Conservation (phyloP, 2,888 invertebrate species). For the Cataglyphis rosenhaueri region DNA sequence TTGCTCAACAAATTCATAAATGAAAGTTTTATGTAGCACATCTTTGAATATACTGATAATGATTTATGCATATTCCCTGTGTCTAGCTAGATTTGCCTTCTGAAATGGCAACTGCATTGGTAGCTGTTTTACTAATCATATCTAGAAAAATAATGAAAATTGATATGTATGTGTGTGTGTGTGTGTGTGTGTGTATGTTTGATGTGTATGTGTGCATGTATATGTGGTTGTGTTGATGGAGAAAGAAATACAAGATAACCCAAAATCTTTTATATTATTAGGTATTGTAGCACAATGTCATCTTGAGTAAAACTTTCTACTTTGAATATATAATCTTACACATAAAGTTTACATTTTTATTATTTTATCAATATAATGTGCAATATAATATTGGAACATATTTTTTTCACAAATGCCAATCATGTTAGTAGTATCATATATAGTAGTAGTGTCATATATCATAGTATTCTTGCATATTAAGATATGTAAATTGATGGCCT, state of each 20-base stretch:
- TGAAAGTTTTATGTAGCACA: background rate
- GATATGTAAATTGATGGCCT: conserved; percentile 22
- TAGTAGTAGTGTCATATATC: background rate
- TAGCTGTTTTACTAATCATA: conserved; percentile 20
- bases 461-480: background rate
- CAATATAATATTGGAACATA: conserved; percentile 58
- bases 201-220: background rate
- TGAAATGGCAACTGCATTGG: background rate
- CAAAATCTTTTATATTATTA: conserved; percentile 18
- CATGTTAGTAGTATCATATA: background rate
- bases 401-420: conserved; percentile 58
- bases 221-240: background rate
- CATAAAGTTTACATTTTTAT: conserved; percentile 15
- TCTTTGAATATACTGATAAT: conserved; percentile 7
- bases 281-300: conserved; percentile 37
- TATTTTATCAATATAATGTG: conserved; percentile 26
- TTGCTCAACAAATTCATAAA: background rate
- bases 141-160: conserved; percentile 17
- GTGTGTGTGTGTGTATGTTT: background rate
- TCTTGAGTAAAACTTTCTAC: conserved; percentile 42
- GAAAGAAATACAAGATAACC: conserved; percentile 21
- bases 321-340: conserved; percentile 46
- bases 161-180: background rate
- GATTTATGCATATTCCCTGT: background rate
- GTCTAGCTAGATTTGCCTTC: conserved; percentile 10